Evolutionary conservation across 2,888 invertebrate genomes (phyloP).

Genomic region (Volucella inanis): DNA sequence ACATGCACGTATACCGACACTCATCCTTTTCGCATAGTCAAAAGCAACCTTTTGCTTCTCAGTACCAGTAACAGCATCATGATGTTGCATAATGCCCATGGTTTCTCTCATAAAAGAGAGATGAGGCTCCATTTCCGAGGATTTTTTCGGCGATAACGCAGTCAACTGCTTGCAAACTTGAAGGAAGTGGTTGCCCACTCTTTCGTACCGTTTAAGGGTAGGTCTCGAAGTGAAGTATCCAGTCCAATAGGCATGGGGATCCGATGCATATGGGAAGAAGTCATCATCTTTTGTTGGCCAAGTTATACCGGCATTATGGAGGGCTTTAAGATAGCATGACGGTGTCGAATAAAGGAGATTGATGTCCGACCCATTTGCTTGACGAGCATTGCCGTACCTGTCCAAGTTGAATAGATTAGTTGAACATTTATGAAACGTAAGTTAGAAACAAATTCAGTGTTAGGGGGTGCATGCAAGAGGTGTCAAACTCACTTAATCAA

Average conservation of each 20-base stretch:
- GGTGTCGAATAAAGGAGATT: slow-evolving; percentile 94
- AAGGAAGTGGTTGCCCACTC: slow-evolving; percentile 89
- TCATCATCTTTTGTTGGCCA: slow-evolving; percentile 91
- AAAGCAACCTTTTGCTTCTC: slow-evolving; percentile 93
- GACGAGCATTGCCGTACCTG: slow-evolving; percentile 81
- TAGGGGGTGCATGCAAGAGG: slow-evolving; percentile 55
- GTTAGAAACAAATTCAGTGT: slow-evolving; percentile 30
- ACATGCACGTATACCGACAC: slow-evolving; percentile 85
- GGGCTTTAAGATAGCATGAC: slow-evolving; percentile 91
- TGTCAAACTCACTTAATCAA: slow-evolving; percentile 89
- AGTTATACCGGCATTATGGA: slow-evolving; percentile 87
- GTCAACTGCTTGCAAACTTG: slow-evolving; percentile 91
- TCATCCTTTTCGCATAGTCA: slow-evolving; percentile 92
- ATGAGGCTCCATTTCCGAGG: slow-evolving; percentile 58
- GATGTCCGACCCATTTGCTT: slow-evolving; percentile 85
- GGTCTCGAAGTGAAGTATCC: slow-evolving; percentile 94
- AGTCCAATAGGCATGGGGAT: slow-evolving; percentile 95
- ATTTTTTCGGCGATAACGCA: slow-evolving; percentile 84
- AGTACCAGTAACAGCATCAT: slow-evolving; percentile 93
- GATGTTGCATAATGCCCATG: slow-evolving; percentile 91
- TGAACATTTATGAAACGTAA: background rate
- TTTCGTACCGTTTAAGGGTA: slow-evolving; percentile 90
- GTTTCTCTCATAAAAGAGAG: slow-evolving; percentile 87
- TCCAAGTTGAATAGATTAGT: too few species aligned
- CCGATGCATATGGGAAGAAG: slow-evolving; percentile 95